Base-by-base conservation (phyloP, 2,113 vertebrate genomes). In the Cyanoderma ruficeps region DNA sequence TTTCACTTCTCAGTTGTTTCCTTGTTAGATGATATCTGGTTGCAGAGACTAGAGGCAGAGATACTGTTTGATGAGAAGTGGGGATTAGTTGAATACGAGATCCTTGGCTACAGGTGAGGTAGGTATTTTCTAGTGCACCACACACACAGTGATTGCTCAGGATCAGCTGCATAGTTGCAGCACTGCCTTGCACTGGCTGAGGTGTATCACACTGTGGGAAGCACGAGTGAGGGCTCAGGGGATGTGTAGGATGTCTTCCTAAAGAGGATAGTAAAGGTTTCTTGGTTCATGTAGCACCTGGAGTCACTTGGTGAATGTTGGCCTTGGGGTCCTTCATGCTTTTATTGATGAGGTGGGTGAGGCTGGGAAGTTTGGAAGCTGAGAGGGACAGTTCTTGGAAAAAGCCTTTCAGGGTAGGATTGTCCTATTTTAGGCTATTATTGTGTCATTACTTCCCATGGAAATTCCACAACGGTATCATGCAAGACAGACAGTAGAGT, bases 141-240 rank as follows among this genome's bases (percentile, higher is more conserved):
- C 2, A 3, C 59, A 35, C 31, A 7, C 14, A 56, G 7, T 24
- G 53, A 24, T 27, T 21, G 23, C 21, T 77, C 41, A 25, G 15
- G 39, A 68, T 41, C 61, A 59, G 35, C n/a, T 47, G 13, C 1
- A 1, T 9, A 25, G 4, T 16, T 55, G 24, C 24, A 57, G 41
- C 33, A 22, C 41, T n/a, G n/a, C 59, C 14, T 6, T 65, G 35
- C 33, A 10, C 44, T 41, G 44, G 21, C 19, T 86, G 67, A 76
- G 24, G 53, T 79, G 24, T 22, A 7, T 37, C n/a, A 25, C 25
- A 13, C 6, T 53, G 41, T 35, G 39, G 44, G 56, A 86, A 64
- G 71, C 8, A 64, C 0, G 0, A n/a, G 2, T 61, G 50, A 53
- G 15, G 24, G 3, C 5, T 4, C 37, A 39, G 56, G 16, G 17